Conservation (phyloP, 2,113 vertebrate genomes). For the Panthera uncia region DNA sequence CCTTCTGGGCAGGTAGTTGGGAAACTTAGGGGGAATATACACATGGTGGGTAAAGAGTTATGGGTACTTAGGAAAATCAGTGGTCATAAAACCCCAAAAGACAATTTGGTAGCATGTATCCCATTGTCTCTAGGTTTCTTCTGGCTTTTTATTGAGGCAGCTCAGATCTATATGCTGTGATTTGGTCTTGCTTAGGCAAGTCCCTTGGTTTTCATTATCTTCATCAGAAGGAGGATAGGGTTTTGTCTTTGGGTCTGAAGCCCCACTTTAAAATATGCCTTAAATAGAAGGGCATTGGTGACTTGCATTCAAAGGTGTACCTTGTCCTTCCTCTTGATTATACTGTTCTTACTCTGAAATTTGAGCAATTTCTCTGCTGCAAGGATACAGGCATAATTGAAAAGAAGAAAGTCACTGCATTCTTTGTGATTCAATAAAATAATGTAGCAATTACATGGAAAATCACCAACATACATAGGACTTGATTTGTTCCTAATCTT, state of each 20-base stretch:
- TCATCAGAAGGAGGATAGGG: neutral
- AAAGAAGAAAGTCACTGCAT: neutral
- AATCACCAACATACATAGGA: neutral
- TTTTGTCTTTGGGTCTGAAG: neutral
- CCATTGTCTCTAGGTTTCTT: neutral
- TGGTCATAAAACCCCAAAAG: neutral
- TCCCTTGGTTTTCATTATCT: neutral
- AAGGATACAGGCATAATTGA: neutral
- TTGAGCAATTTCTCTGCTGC: neutral
- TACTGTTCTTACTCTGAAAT: conserved; percentile 1
- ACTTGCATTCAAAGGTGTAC: neutral
- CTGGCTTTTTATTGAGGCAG: neutral
- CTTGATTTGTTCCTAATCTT: neutral
- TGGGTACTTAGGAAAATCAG: neutral
- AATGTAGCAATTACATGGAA: neutral
- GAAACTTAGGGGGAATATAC: neutral
- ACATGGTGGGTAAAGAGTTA: neutral
- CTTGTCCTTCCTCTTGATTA: neutral
- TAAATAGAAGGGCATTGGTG: neutral
- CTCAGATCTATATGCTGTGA: neutral
- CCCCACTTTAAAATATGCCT: neutral
- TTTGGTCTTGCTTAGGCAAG: neutral
- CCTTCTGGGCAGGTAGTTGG: neutral
- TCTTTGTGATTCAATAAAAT: neutral
- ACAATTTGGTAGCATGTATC: neutral